Percentiles rank a stretch among this genome's conserved stretches.
Evolutionary conservation across 2,113 vertebrate species (phyloP).

Genomic region (Australoheros scitulus): DNA sequence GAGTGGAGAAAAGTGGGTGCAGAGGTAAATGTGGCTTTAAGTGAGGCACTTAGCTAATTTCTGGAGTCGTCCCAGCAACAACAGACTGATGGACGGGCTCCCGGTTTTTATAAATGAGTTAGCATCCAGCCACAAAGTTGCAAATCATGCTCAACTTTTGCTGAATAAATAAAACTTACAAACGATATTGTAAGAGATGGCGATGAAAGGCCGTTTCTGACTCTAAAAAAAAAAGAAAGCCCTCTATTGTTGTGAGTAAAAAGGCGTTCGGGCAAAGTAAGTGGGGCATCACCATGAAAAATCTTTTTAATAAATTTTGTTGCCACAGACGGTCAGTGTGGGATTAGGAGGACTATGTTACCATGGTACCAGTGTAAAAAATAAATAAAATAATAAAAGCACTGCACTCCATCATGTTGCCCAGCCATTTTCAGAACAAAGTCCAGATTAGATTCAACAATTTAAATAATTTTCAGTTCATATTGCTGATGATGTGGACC

Average conservation of each 20-base stretch:
- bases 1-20: conserved; percentile 5
- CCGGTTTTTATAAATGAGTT: conserved; percentile 13
- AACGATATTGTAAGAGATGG: neutral
- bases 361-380: neutral
- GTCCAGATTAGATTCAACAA: neutral
- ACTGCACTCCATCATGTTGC: neutral
- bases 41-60: neutral
- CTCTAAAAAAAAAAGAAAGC: neutral
- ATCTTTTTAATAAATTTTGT: neutral
- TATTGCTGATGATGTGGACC: neutral
- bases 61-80: conserved; percentile 6
- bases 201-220: neutral
- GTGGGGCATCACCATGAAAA: neutral
- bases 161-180: conserved; percentile 39
- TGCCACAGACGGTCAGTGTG: neutral
- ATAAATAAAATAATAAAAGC: neutral
- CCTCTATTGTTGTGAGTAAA: conserved; percentile 26
- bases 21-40: neutral
- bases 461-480: neutral
- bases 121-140: conserved; percentile 30
- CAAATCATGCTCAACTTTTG: conserved; percentile 56
- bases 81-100: neutral
- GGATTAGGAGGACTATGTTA: conserved; percentile 8
- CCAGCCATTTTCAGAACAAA: conserved; percentile 2
- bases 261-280: neutral